phyloP scores from a whole-genome alignment of 2,888 invertebrate species.

The Campopleginae sp. region DNA sequence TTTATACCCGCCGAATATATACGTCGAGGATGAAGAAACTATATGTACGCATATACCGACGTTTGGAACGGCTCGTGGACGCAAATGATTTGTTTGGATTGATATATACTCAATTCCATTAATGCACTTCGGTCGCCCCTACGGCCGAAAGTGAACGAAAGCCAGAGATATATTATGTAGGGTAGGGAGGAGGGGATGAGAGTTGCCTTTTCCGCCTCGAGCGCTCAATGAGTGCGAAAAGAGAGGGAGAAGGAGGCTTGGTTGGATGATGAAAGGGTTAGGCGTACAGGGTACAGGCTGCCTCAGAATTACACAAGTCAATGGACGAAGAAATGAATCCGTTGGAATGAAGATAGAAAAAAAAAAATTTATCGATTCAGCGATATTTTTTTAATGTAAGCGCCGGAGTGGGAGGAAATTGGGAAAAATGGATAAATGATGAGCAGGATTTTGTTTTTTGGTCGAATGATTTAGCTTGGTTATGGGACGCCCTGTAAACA shows the following conservation, averaged over 20 bases:
- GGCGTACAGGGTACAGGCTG: not conserved
- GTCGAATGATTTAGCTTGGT: not conserved
- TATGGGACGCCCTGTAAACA: slow-evolving; percentile 1
- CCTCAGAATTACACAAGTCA: not conserved
- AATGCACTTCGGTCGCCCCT: slow-evolving; percentile 61
- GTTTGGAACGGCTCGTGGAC: slow-evolving; percentile 54
- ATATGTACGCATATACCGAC: slow-evolving; percentile 14
- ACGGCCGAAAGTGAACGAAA: slow-evolving; percentile 63
- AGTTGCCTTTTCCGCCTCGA: slow-evolving; percentile 43
- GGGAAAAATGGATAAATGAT: not conserved
- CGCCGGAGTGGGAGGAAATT: not conserved
- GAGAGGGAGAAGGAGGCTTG: slow-evolving; percentile 16
- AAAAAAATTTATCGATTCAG: not conserved
- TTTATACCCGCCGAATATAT: not conserved
- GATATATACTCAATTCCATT: slow-evolving; percentile 69
- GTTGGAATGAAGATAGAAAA: not conserved
- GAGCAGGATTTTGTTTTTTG: not conserved
- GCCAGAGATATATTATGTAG: slow-evolving; percentile 39
- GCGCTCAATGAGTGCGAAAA: slow-evolving; percentile 20
- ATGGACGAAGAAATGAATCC: not conserved
- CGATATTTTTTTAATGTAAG: not conserved
- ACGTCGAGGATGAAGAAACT: not conserved
- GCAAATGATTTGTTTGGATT: slow-evolving; percentile 67
- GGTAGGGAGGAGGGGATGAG: slow-evolving; percentile 21
- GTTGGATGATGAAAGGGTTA: slow-evolving; percentile 32